Base-by-base conservation (phyloP, 2,888 invertebrate species). In the Mythimna pallens region DNA sequence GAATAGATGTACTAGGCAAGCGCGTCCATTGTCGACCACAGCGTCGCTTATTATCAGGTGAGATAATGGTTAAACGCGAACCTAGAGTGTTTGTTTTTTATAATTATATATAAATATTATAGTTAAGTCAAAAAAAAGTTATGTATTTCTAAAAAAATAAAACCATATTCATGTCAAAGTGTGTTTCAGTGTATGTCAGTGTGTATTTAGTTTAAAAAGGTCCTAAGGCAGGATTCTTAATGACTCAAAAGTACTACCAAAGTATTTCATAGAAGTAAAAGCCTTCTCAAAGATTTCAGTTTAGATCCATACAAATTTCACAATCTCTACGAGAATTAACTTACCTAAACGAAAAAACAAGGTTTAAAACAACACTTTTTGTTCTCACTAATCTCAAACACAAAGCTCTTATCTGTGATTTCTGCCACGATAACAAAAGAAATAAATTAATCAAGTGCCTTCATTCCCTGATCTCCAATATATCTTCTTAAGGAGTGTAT, bases 401-500 rank as follows among this genome's bases (percentile, higher is more conserved):
- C 36, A 30, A 62, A 47, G 6, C 14, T 59, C 4, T 22, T 50
- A n/a, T 40, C 20, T 12, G 25, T 5, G 10, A 50, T 30, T 22
- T 50, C 25, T n/a, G 10, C 25, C 17, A 36, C 22, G 14, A 20
- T 6, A 63, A 17, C 9, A 66, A 64, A 78, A 79, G 25, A 59
- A 63, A 78, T 82, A 71, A 66, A 67, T 72, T 57, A 65, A 72
- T 73, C 65, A 54, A 58, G 20, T 30, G 65, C 30, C 14, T 64
- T 50, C 1, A 20, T 63, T 30, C 40, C 10, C 43, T 22, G 10
- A 65, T 59, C 66, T 34, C 4, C 52, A n/a, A 78, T 80, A 20
- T 78, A 34, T 80, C 79, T 80, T 73, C 65, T 34, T 79, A 67
- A 67, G 10, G n/a, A 52, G 20, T 64, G 43, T 67, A 78, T 50